These are phyloP conservation scores for Agonopterix subpropinquella DNA, from an alignment of 2,888 invertebrate genomes.

Conservation along the genomic window DNA sequence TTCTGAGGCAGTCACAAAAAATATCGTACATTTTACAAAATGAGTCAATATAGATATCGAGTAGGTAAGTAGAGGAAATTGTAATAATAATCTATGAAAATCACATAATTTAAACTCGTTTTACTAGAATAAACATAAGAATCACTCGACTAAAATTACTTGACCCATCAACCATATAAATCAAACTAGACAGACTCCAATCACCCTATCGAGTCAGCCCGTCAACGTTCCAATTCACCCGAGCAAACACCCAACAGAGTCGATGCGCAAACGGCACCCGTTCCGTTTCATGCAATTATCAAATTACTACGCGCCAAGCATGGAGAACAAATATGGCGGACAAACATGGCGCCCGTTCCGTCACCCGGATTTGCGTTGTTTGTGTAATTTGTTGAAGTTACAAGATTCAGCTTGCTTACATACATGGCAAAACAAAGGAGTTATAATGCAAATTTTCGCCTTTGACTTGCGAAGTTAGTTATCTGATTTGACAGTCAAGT, in stretches of 20 bases:
- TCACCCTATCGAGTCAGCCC: slow-evolving; percentile 2
- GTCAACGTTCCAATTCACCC: slow-evolving; percentile 8
- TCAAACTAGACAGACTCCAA: slow-evolving; percentile 3
- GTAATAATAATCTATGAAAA: no score
- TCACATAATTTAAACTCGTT: no score
- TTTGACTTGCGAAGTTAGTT: slow-evolving; percentile 17
- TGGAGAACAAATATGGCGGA: slow-evolving; percentile 37
- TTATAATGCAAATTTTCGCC: slow-evolving; percentile 43
- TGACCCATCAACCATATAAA: no score
- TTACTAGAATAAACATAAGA: no score
- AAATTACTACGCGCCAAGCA: slow-evolving; percentile 46
- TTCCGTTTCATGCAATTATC: slow-evolving; percentile 52
- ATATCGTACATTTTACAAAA: no score
- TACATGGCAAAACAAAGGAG: slow-evolving; percentile 22
- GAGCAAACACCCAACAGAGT: slow-evolving; percentile 23
- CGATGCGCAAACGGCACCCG: slow-evolving; percentile 31
- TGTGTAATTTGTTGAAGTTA: slow-evolving; percentile 51
- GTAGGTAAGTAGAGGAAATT: no score
- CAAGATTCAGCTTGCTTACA: slow-evolving; percentile 35
- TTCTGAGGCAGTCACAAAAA: no score
- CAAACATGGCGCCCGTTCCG: slow-evolving; percentile 33
- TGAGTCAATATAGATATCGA: no score
- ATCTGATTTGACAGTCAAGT: slow-evolving; percentile 14
- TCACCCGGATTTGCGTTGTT: slow-evolving; percentile 41
- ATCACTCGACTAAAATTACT: no score